Evolutionary conservation across 1,140 invertebrate genomes (phyloP), one percentile per base, ranked within the genome.

Genomic region (Drosophila prosaltans): DNA sequence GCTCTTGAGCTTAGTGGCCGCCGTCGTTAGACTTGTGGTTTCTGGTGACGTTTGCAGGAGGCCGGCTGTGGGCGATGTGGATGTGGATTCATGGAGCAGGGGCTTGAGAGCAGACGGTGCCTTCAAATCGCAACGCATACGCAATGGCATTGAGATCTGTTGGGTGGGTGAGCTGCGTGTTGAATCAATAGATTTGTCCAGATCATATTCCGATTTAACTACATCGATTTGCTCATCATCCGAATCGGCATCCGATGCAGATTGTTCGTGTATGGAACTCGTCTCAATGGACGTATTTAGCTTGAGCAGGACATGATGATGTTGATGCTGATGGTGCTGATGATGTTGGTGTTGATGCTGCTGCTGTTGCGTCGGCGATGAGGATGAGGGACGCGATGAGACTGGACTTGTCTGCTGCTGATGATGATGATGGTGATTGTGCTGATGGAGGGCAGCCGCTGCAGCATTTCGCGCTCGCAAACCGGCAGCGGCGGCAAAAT

Each of bases 221-320:
- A 96, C 96, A 70, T 96, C 96, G 70, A 95, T 95, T 54, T 94
- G 94, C 80, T 95, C 95, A 65, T 95, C 95, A 32, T 95, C 94
- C 6, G 94, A 94, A 51, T 95, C 94, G 68, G 93, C 94, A 54
- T 95, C 94, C 72, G 94, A 94, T n/a, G 94, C 94, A 41, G 93
- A 92, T 45, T 94, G 94, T 57, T 95, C 95, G 63, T 95, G 93
- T 2, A 94, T 94, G 5, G 94, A 95, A 80, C 94, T 94, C 1
- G 94, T 93, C 88, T 94, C 94, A 2, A 91, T 91, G 7, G 93
- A 94, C 58, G 93, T 93, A 11, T 93, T 93, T 80, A 94, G 92
- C 69, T 93, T 93, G 81, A 93, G 93, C 58, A 80, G 74, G 2
- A 89, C 75, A 92, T 93, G 93, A 26, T 51, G 45, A 51, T 51